These are phyloP conservation scores for Platerodrilus igneus DNA, from an alignment of 2,888 invertebrate species.

Conservation along the genomic window DNA sequence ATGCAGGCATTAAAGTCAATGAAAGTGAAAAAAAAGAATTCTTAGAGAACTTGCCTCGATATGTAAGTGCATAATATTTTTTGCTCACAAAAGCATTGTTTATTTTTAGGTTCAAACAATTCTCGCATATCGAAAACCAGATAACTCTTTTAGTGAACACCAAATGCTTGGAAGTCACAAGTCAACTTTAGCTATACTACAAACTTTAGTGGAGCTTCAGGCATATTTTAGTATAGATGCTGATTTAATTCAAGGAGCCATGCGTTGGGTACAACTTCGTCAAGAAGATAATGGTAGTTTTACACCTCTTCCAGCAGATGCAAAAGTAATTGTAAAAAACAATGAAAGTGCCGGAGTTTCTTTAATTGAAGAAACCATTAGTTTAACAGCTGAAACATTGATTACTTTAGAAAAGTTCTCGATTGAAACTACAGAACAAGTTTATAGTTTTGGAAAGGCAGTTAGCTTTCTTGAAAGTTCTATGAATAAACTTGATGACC, in stretches of 20 bases:
- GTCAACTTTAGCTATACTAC: conserved; percentile 57
- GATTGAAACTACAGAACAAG: conserved; percentile 42
- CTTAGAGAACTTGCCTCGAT: conserved; percentile 54
- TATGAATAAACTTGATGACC: conserved; percentile 53
- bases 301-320: conserved; percentile 55
- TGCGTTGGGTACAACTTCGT: conserved; percentile 58
- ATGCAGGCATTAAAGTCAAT: conserved; percentile 47
- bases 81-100: not conserved
- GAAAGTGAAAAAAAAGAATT: conserved; percentile 51
- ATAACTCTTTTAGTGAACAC: conserved; percentile 64
- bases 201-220: conserved; percentile 58
- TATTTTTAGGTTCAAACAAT: conserved; percentile 56
- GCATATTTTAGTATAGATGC: conserved; percentile 60
- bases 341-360: conserved; percentile 5
- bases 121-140: conserved; percentile 58
- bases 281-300: conserved; percentile 60
- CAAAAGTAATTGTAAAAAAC: conserved; percentile 41
- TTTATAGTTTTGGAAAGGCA: conserved; percentile 50
- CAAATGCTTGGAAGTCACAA: conserved; percentile 59
- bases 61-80: conserved; percentile 43
- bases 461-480: conserved; percentile 57
- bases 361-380: conserved; percentile 52
- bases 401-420: conserved; percentile 59
- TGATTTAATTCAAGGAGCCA: conserved; percentile 55
- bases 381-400: conserved; percentile 61